These are phyloP conservation scores for Agrochola circellaris DNA, from an alignment of 2,888 invertebrate species.

Conservation along the genomic window DNA sequence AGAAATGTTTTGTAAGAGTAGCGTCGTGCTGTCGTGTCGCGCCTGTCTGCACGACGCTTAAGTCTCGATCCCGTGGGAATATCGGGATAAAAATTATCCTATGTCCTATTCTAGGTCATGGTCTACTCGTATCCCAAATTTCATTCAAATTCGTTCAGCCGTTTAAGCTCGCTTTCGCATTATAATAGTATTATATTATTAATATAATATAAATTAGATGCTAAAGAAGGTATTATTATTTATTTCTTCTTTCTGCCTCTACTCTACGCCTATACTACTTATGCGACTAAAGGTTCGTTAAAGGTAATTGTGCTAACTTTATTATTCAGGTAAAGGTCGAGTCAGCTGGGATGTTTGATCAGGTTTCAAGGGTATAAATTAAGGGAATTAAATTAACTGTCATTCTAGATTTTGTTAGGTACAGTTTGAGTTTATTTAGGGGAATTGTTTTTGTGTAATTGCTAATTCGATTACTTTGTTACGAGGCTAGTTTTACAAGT, in stretches of 20 bases:
- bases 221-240: too few species aligned
- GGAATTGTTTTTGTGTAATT: slow-evolving; percentile 4
- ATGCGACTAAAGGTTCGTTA: slow-evolving; percentile 30
- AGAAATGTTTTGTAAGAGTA: too few species aligned
- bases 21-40: too few species aligned
- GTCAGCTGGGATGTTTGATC: slow-evolving; percentile 29
- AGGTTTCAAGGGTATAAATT: slow-evolving; percentile 31
- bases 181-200: too few species aligned
- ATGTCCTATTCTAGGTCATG: too few species aligned
- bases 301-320: slow-evolving; percentile 34
- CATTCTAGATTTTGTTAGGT: slow-evolving; percentile 27
- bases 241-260: not conserved
- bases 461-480: not conserved
- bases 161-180: too few species aligned
- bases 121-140: too few species aligned
- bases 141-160: too few species aligned
- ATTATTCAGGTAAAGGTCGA: slow-evolving; percentile 31
- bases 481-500: not conserved
- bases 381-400: slow-evolving; percentile 24
- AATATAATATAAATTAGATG: too few species aligned
- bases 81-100: too few species aligned
- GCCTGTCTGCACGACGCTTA: too few species aligned
- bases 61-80: too few species aligned
- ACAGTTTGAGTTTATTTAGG: not conserved
- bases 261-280: not conserved